These are phyloP conservation scores for Agrotis clavis DNA, from an alignment of 2,888 invertebrate species.

Conservation along the genomic window DNA sequence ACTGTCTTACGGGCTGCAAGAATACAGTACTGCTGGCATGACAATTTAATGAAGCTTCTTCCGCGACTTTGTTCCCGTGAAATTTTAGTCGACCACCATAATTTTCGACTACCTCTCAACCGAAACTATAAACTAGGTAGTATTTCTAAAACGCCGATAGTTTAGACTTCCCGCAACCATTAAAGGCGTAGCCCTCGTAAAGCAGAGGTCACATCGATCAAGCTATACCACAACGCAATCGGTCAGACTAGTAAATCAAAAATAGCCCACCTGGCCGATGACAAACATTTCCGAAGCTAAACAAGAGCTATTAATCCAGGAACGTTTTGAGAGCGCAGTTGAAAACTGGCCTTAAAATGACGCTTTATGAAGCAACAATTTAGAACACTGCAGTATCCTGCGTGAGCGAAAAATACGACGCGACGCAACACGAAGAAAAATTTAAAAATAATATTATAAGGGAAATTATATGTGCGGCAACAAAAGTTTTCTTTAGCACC, in stretches of 20 bases:
- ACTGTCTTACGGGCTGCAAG: no score
- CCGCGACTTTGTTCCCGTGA: no score
- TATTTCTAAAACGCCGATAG: background rate
- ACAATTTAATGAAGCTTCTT: no score
- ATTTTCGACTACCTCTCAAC: no score
- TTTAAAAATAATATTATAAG: no score
- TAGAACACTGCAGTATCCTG: background rate
- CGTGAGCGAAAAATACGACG: no score
- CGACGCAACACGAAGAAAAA: no score
- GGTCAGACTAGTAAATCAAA: conserved; percentile 71
- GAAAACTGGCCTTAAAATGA: conserved; percentile 68
- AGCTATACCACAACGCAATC: conserved; percentile 34
- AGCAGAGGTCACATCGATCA: conserved; percentile 46
- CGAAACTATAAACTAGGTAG: background rate
- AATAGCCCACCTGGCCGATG: conserved; percentile 77
- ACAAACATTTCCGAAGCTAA: conserved; percentile 81
- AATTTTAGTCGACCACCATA: no score
- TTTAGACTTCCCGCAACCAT: conserved; percentile 7
- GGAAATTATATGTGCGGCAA: no score
- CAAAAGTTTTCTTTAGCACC: no score
- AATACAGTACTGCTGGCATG: no score
- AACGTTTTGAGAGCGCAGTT: conserved; percentile 70
- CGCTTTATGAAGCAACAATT: conserved; percentile 51
- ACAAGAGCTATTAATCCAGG: conserved; percentile 81
- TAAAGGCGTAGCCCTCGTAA: conserved; percentile 16